phyloP scores from a whole-genome alignment of 2,113 vertebrate genomes.

The Suricata suricatta region DNA sequence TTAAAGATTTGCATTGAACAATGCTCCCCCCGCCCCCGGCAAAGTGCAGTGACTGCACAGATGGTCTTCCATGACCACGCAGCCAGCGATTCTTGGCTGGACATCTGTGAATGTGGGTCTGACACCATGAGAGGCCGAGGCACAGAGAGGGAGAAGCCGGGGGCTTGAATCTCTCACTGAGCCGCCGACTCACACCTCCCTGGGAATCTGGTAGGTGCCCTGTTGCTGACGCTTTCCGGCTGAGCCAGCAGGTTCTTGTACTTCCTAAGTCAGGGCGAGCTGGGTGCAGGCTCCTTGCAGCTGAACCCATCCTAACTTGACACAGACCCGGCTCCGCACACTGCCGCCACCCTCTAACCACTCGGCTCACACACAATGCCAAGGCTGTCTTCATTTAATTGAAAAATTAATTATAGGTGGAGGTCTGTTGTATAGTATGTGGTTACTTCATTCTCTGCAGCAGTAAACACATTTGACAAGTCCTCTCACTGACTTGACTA shows the following conservation, averaged over 20 bases:
- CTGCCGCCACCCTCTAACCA: neutral
- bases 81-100: no score
- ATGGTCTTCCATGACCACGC: accelerated
- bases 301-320: neutral
- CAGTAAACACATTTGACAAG: neutral
- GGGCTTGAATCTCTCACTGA: accelerated
- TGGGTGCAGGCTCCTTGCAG: neutral
- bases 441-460: neutral
- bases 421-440: neutral
- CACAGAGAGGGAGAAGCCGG: neutral
- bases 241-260: neutral
- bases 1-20: neutral
- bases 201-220: accelerated
- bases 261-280: neutral
- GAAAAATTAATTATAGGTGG: neutral
- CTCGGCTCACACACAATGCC: neutral
- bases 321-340: accelerated
- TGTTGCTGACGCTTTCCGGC: accelerated
- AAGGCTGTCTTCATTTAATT: neutral
- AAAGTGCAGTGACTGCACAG: neutral
- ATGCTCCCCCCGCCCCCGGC: no score
- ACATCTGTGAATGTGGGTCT: neutral
- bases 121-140: neutral
- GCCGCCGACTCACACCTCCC: neutral
- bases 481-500: neutral